Conservation (phyloP, 2,113 vertebrate genomes). For the Pelecanus crispus region DNA sequence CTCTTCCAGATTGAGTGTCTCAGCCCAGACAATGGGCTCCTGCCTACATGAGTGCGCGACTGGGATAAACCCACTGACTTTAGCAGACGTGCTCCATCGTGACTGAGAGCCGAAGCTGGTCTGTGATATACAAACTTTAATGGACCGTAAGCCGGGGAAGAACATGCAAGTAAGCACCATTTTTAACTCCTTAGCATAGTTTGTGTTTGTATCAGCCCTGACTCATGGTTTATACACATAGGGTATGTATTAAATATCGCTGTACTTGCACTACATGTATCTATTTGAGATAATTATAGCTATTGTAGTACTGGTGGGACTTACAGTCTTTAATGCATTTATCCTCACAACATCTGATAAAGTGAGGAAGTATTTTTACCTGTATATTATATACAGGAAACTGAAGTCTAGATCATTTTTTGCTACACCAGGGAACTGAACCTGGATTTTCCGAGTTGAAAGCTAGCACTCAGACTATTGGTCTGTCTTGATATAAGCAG, state of each 20-base stretch:
- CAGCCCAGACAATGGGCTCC: constrained; percentile 46
- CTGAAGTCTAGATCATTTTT: not conserved
- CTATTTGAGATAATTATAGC: not conserved
- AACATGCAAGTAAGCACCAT: constrained; percentile 1
- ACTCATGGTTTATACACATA: not conserved
- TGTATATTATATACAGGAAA: not conserved
- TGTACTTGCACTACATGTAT: not conserved
- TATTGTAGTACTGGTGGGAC: not conserved
- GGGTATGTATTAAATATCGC: constrained; percentile 16
- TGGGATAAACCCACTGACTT: constrained; percentile 27
- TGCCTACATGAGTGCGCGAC: not conserved
- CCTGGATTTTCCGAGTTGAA: not conserved
- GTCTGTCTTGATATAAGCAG: not conserved
- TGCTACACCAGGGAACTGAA: not conserved
- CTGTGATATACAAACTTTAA: not conserved
- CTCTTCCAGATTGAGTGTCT: constrained; percentile 45
- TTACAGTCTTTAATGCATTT: constrained; percentile 14
- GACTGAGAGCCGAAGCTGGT: not conserved
- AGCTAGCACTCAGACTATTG: not conserved
- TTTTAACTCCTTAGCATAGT: not conserved
- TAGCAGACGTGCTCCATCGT: not conserved
- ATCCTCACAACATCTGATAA: constrained; percentile 20
- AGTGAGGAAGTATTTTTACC: constrained; percentile 21
- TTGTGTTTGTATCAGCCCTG: not conserved
- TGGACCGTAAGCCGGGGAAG: not conserved